Evolutionary conservation across 2,888 invertebrate species (phyloP), one percentile per base, ranked within the genome.

Genomic region (Hecatera dysodea): DNA sequence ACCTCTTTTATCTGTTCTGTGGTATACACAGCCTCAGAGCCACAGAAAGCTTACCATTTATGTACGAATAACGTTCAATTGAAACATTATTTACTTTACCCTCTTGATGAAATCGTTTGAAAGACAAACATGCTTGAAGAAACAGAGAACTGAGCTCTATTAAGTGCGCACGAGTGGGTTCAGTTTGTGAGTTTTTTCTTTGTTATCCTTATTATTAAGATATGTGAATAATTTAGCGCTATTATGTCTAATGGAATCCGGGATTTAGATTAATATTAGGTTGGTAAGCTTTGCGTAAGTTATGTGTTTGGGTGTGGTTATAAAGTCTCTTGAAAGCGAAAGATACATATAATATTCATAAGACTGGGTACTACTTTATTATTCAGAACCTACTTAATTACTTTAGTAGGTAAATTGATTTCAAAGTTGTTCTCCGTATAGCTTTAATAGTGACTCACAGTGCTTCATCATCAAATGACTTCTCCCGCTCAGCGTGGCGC

Each of bases 81-180:
- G 12, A 67, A 33, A 27, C 27, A 42, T 68, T 72, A 39, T 44
- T 24, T 22, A 46, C 50, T 59, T 36, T 56, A 39, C 48, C 11
- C 9, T 12, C 42, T 59, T 53, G 27, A 19, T 71, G 44, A 71
- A 61, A 64, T 53, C 27, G 56, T 46, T 64, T 48, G 52, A 24
- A 66, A 79, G 27, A 48, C 66, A 62, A 78, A 76, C 52, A 78
- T 0, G 36, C 29, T 57, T 79, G 59, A 29, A 59, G 48, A 62
- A 66, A 72, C 66, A 67, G 12, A 2, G 2, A 57, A 57, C 15
- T 27, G 12, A 44, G 42, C 22, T 56, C 19, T 50, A 29, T 67
- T 36, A 56, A 19, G 19, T 36, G 33, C 46, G 44, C 61, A 36
- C 27, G 29, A 57, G 44, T 39, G n/a, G 15, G 27, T 50, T 27